Evolutionary conservation across 2,888 invertebrate species (phyloP).

Genomic region (Carabus problematicus): DNA sequence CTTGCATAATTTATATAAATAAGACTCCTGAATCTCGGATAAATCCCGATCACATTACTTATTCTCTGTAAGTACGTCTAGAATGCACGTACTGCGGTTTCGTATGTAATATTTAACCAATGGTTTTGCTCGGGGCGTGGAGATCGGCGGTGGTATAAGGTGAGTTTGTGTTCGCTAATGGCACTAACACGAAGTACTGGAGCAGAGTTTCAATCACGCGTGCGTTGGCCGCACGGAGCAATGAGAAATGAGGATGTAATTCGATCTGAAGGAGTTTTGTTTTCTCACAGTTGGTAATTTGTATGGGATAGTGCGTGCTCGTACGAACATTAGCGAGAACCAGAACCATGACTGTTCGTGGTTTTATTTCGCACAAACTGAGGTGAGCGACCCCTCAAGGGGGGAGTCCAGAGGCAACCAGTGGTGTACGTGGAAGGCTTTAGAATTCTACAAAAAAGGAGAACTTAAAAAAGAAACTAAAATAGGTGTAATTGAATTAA

Average conservation of each 20-base stretch:
- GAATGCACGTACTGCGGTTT: no score
- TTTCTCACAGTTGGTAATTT: conserved; percentile 38
- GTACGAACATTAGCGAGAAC: conserved; percentile 38
- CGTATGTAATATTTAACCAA: no score
- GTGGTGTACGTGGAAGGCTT: conserved; percentile 15
- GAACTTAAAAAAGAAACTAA: no score
- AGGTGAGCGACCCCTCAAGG: conserved; percentile 20
- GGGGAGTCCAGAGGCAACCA: conserved; percentile 9
- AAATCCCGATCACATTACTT: no score
- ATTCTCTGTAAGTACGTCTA: no score
- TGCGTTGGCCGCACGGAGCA: background rate
- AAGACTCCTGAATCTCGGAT: no score
- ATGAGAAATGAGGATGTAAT: conserved; percentile 17
- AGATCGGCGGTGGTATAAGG: no score
- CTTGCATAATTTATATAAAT: no score
- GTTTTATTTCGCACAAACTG: conserved; percentile 36
- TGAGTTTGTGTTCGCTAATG: no score
- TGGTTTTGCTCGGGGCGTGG: no score
- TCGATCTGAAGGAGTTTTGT: conserved; percentile 38
- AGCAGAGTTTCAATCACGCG: background rate
- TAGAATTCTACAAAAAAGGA: no score
- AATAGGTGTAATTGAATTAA: no score
- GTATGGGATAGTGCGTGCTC: conserved; percentile 40
- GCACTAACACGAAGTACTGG: background rate
- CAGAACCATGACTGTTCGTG: conserved; percentile 33